phyloP scores from a whole-genome alignment of 2,888 invertebrate species.

The Blastobasis adustella region DNA sequence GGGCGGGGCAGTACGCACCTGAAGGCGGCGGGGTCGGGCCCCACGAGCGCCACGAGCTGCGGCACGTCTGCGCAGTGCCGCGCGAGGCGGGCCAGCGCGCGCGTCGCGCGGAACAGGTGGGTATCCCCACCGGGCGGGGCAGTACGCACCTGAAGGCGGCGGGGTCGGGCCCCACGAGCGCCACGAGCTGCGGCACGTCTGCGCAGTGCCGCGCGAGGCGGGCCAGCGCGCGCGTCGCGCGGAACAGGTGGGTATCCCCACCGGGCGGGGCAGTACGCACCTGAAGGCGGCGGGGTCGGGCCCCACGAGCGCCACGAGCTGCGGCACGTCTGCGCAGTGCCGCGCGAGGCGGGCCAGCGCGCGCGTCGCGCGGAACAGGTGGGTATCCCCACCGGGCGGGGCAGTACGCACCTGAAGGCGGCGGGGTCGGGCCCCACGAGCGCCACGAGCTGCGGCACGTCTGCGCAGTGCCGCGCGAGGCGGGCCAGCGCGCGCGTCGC shows the following conservation, averaged over 20 bases:
- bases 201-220: conserved; percentile 84
- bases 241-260: conserved; percentile 85
- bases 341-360: too few relatives aligned
- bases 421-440: not conserved
- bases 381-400: not conserved
- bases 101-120: not conserved
- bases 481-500: not conserved
- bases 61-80: not conserved
- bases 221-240: conserved; percentile 85
- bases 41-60: not conserved
- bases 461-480: not conserved
- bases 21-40: not conserved
- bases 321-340: too few relatives aligned
- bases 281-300: too few relatives aligned
- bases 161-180: conserved; percentile 93
- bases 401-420: not conserved
- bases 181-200: conserved; percentile 91
- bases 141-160: conserved; percentile 78
- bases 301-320: too few relatives aligned
- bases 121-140: not conserved
- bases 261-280: too few relatives aligned
- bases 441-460: not conserved
- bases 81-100: not conserved
- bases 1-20: not conserved
- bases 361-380: not conserved